Evolutionary conservation across 1,140 invertebrate species (phyloP).

Genomic region (Eriosoma lanigerum): DNA sequence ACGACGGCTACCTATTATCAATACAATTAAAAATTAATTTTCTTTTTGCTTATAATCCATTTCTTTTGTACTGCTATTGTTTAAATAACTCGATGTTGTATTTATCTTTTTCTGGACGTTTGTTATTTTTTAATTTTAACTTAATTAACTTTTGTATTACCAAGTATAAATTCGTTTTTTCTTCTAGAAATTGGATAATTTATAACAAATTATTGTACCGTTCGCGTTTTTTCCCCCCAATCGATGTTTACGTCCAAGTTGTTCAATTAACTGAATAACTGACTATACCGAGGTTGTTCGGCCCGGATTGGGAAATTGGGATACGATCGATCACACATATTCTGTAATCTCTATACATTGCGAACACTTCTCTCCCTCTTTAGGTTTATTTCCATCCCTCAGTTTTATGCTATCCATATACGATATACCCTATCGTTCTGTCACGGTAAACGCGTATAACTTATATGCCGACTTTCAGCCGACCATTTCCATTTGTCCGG

Average conservation of each 20-base stretch:
- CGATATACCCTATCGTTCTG: background rate
- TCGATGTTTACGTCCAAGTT: background rate
- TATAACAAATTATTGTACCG: background rate
- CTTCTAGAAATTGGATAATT: too few species aligned
- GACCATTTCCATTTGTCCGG: constrained; percentile 42
- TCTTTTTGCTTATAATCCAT: too few species aligned
- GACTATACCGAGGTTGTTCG: background rate
- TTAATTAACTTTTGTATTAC: too few species aligned
- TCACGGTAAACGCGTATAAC: background rate
- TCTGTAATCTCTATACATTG: constrained; percentile 10
- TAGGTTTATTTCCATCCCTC: background rate
- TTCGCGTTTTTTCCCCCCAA: background rate
- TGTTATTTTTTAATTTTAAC: too few species aligned
- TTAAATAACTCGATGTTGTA: too few species aligned
- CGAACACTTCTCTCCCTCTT: background rate
- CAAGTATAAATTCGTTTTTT: too few species aligned
- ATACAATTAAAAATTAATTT: too few species aligned
- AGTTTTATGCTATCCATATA: too few species aligned
- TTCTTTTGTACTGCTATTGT: too few species aligned
- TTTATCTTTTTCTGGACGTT: too few species aligned
- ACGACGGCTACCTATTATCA: too few species aligned
- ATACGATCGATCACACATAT: constrained; percentile 28
- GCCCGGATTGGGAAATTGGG: background rate
- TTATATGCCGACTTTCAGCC: constrained; percentile 23
- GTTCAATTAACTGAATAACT: background rate